These are phyloP conservation scores for Ploceus nigricollis DNA, from an alignment of 2,113 vertebrate species.

Conservation along the genomic window DNA sequence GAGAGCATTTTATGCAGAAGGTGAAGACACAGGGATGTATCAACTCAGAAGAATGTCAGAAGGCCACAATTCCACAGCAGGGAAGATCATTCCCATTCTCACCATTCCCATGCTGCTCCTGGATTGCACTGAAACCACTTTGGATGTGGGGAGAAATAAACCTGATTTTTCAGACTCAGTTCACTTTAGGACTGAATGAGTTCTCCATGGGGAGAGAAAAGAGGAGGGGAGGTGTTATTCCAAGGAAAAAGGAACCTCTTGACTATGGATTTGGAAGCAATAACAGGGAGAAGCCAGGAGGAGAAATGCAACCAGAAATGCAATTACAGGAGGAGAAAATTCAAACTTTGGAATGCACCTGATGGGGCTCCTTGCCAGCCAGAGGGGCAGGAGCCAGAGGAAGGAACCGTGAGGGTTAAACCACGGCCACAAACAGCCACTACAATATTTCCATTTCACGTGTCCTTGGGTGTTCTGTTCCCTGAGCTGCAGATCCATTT, in stretches of 20 bases:
- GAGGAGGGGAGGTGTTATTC: neutral
- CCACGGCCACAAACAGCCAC: fast-evolving
- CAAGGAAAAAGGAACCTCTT: neutral
- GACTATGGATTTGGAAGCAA: fast-evolving
- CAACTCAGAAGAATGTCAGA: neutral
- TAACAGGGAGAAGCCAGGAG: neutral
- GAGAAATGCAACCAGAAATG: neutral
- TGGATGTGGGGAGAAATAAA: neutral
- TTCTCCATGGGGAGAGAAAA: neutral
- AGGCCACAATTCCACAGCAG: neutral
- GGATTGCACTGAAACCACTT: neutral
- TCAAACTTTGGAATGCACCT: neutral
- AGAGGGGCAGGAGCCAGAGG: neutral
- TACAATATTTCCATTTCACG: neutral
- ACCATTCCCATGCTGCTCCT: neutral
- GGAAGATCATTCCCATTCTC: neutral
- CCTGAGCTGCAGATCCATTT: neutral
- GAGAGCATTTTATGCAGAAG: neutral
- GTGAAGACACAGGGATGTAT: neutral
- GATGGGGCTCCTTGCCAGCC: neutral
- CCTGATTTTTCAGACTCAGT: neutral
- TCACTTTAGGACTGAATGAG: neutral
- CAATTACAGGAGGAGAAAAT: neutral
- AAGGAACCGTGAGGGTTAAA: neutral
- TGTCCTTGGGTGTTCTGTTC: neutral